Percentiles rank a stretch among this genome's conserved stretches.
Conservation (phyloP, 2,113 vertebrate genomes). For the Chascanopsetta lugubris region DNA sequence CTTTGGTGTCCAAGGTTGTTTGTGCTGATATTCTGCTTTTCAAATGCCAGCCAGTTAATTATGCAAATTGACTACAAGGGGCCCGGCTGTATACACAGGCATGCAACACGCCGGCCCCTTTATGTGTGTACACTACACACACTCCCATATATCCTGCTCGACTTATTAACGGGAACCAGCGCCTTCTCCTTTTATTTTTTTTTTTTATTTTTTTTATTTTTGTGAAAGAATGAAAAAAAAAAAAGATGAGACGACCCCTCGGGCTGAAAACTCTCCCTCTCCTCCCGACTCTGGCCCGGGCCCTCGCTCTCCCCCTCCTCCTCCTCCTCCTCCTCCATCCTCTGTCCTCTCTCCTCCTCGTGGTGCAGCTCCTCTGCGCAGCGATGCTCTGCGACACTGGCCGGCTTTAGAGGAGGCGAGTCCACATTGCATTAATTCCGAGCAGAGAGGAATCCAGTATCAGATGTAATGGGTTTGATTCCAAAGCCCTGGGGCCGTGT, state of each 20-base stretch:
- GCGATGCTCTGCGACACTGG: constrained; percentile 68
- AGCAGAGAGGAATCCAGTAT: constrained; percentile 70
- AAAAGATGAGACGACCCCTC: constrained; percentile 64
- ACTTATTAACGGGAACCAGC: constrained; percentile 44
- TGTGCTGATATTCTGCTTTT: constrained; percentile 77
- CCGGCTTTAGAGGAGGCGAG: constrained; percentile 57
- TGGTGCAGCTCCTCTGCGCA: constrained; percentile 64
- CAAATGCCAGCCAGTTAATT: constrained; percentile 79
- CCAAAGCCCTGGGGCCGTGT: constrained; percentile 59
- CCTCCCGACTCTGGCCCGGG: constrained; percentile 48
- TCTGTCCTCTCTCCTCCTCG: constrained; percentile 30
- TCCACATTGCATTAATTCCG: constrained; percentile 72
- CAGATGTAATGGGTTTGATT: constrained; percentile 79
- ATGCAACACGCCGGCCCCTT: no score
- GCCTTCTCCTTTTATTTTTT: no score
- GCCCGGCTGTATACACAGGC: no score
- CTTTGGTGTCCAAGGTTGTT: constrained; percentile 73
- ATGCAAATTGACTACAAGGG: constrained; percentile 69
- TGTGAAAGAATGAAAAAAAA: constrained; percentile 21
- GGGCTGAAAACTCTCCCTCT: constrained; percentile 48
- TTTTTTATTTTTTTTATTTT: no score
- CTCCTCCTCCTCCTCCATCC: constrained; percentile 52
- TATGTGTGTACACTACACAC: constrained; percentile 58
- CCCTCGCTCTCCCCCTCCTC: constrained; percentile 50
- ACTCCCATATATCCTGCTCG: constrained; percentile 28